Percentiles rank a stretch among this genome's conserved stretches.
These are phyloP conservation scores for Emesis furor DNA, from an alignment of 2,888 invertebrate genomes.

Conservation along the genomic window DNA sequence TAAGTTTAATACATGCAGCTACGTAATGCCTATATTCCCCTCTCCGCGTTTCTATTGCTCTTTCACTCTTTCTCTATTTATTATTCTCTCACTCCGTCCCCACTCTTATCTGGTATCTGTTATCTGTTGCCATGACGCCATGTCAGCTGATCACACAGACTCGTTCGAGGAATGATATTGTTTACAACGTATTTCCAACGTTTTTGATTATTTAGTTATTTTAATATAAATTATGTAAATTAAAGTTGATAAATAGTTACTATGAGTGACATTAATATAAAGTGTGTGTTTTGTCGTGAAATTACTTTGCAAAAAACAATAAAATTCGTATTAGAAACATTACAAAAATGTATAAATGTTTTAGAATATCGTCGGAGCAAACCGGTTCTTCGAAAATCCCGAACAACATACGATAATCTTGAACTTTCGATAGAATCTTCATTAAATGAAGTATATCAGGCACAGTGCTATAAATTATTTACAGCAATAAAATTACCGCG, in stretches of 20 bases:
- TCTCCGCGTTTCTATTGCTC: constrained; percentile 36
- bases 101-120: too few species aligned
- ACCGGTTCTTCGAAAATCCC: neutral
- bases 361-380: neutral
- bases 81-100: neutral
- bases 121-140: neutral
- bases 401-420: neutral
- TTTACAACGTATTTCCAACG: too few species aligned
- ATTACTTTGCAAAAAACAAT: neutral
- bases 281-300: neutral
- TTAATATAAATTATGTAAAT: neutral
- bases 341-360: neutral
- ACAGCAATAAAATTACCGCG: neutral
- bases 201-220: neutral
- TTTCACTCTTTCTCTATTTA: too few species aligned
- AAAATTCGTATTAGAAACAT: neutral
- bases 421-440: neutral
- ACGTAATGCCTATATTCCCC: constrained; percentile 48
- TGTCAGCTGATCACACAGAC: neutral
- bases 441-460: neutral
- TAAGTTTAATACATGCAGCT: constrained; percentile 50
- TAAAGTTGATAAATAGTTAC: too few species aligned
- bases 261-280: neutral
- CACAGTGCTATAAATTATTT: neutral
- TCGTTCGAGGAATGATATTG: neutral